Conservation (phyloP, 2,797 vertebrate genomes). For the Pangasius djambal region DNA sequence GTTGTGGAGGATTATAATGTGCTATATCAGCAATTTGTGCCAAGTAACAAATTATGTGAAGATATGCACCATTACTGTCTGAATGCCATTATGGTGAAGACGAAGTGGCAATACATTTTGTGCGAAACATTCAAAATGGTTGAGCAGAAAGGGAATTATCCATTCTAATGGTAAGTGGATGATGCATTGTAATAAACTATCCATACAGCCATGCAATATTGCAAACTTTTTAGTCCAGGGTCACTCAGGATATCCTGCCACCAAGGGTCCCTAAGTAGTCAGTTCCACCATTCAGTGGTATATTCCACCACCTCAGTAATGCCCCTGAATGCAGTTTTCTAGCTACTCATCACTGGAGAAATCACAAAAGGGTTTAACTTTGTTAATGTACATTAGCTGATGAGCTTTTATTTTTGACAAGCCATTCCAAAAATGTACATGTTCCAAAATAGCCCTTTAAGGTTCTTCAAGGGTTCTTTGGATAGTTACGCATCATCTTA, state of each 20-base stretch:
- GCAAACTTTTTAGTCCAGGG: neutral
- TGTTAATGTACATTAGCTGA: neutral
- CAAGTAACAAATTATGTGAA: neutral
- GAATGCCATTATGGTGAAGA: constrained; percentile 27
- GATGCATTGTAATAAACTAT: neutral
- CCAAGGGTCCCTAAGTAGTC: neutral
- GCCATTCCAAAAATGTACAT: neutral
- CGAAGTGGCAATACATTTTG: neutral
- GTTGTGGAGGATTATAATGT: neutral
- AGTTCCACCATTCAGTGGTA: neutral
- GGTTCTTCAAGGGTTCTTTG: neutral
- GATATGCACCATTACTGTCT: constrained; percentile 14
- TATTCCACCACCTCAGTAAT: neutral
- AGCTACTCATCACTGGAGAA: neutral
- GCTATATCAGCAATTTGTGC: neutral
- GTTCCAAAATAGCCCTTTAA: neutral
- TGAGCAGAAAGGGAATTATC: neutral
- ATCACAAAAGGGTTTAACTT: neutral
- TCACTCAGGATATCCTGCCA: neutral
- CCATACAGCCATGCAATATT: neutral
- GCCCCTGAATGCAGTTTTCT: neutral
- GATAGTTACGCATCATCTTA: neutral
- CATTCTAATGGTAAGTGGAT: neutral
- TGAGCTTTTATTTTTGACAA: neutral
- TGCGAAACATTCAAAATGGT: constrained; percentile 7